phyloP scores from a whole-genome alignment of 2,888 invertebrate genomes.

The Fragum sueziense region DNA sequence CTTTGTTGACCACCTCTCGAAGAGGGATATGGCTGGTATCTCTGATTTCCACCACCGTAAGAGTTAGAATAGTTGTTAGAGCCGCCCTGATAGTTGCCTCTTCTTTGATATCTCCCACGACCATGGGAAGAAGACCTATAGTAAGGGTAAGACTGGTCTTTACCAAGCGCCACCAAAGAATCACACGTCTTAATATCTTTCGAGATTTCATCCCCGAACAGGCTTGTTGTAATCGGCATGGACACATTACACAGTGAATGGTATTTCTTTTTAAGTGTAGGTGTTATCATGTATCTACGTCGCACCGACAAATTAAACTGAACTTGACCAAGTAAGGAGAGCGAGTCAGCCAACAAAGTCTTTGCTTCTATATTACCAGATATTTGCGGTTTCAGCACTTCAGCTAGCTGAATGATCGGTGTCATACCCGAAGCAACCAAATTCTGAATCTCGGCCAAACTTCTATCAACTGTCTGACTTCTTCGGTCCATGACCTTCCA shows the following conservation, averaged over 20 bases:
- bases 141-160: not conserved
- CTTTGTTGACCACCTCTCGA: not conserved
- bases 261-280: not conserved
- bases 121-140: not conserved
- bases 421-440: not conserved
- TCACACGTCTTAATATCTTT: not conserved
- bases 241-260: constrained; percentile 2
- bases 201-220: not conserved
- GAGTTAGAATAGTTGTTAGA: not conserved
- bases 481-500: too few species aligned
- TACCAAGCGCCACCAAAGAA: not conserved
- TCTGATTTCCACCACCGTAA: not conserved
- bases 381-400: too few species aligned
- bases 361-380: too few species aligned
- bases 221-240: not conserved
- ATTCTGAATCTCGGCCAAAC: not conserved
- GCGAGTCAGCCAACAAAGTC: too few species aligned
- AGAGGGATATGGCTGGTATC: not conserved
- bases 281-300: not conserved
- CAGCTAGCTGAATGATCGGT: not conserved
- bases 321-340: too few species aligned
- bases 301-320: too few species aligned
- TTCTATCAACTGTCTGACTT: too few species aligned
- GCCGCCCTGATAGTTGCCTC: not conserved
- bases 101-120: not conserved